Base-by-base conservation (phyloP, 92 coral and sea anemone genomes). In the Parazoanthus darwini region DNA sequence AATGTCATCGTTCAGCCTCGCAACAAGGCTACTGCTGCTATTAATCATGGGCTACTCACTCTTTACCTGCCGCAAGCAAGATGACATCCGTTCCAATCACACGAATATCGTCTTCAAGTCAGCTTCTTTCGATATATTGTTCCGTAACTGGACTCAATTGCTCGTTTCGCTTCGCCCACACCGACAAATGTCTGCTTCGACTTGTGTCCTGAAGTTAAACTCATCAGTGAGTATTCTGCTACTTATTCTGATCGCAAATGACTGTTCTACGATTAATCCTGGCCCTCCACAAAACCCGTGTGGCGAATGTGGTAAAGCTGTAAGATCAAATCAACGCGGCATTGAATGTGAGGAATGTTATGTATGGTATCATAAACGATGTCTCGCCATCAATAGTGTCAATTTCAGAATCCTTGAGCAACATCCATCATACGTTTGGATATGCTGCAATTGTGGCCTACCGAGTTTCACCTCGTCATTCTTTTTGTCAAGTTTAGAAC, bases 1-100 rank as follows among this genome's bases (percentile, higher is more conserved):
- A 80, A 80, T 80, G 85, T 29, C 72, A 80, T 80, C 72, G 48
- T 80, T 56, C 85, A 80, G 85, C 72, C 44, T 80, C 85, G 18
- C 72, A 80, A 13, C 85, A 80, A 80, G 72, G 72, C 25, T 80
- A 54, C 48, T 80, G 85, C 50, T 56, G 48, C 73, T 80, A 20
- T 80, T 56, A 80, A 56, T 80, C 46, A 80, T 73, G 36, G 85
- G 72, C 84, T 54, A 80, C 25, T 80, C 44, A 14, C 48, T 80
- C 71, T 56, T 35, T 33, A 56, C 48, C 44, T 56, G 29, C 72
- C 85, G 50, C 50, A 75, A 35, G 35, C 59, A 50, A 79, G 65
- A 79, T 43, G 82, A n/a, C 39, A 48, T n/a, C 66, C 36, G 82
- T 79, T 46, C 82, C 82, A 79, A n/a, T 23, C 66, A n/a, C 36